Conservation (phyloP, 2,113 vertebrate genomes). For the Oreochromis niloticus region DNA sequence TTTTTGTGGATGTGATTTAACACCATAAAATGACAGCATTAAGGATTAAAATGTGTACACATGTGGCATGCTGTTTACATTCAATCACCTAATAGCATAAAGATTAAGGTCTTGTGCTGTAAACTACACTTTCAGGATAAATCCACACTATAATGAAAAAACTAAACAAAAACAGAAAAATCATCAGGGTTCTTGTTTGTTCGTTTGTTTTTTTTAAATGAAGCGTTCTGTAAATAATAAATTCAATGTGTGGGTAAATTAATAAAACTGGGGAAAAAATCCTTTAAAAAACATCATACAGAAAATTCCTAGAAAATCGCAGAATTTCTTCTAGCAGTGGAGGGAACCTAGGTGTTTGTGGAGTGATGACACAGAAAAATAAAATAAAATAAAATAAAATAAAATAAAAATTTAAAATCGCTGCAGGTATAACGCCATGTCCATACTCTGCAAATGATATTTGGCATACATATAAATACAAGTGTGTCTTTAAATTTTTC, state of each 20-base stretch:
- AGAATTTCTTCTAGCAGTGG: neutral
- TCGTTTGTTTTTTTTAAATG: neutral
- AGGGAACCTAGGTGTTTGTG: neutral
- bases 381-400: neutral
- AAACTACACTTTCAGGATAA: neutral
- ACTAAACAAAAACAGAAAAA: neutral
- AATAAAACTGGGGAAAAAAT: neutral
- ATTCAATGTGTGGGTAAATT: neutral
- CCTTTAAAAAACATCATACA: neutral
- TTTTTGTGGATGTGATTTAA: neutral
- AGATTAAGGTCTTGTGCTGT: neutral
- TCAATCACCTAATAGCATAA: neutral
- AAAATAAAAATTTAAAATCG: neutral
- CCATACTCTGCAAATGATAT: neutral
- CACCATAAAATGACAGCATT: neutral
- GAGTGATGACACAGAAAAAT: neutral
- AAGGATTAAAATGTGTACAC: neutral
- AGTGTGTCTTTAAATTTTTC: neutral
- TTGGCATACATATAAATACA: neutral
- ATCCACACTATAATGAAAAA: neutral
- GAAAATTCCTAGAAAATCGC: neutral
- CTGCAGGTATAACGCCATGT: neutral
- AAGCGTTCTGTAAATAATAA: fast-evolving
- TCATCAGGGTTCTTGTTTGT: neutral
- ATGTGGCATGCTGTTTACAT: neutral